Evolutionary conservation across 2,797 vertebrate species (phyloP).

Genomic region (Dryobates pubescens): DNA sequence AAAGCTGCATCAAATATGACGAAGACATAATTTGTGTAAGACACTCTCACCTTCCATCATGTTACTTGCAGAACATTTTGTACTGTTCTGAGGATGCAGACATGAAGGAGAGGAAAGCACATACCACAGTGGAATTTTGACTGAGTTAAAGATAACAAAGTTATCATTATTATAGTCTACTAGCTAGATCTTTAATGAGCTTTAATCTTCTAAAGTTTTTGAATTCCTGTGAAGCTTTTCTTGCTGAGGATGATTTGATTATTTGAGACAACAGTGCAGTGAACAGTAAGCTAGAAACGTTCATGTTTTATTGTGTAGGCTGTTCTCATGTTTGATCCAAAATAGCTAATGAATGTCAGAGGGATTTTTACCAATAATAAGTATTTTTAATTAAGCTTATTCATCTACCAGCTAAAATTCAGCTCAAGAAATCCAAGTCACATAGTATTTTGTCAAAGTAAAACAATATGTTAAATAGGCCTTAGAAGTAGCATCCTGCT

Average conservation of each 20-base stretch:
- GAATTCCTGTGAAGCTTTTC: not conserved
- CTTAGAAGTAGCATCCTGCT: not conserved
- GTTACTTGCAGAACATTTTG: not conserved
- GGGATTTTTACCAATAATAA: not conserved
- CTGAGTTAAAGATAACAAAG: not conserved
- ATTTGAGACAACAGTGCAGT: not conserved
- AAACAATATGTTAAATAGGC: not conserved
- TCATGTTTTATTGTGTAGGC: not conserved
- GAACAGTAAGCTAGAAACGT: not conserved
- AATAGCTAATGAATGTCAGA: not conserved
- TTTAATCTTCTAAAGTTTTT: not conserved
- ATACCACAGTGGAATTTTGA: not conserved
- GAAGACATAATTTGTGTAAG: not conserved
- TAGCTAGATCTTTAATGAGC: not conserved
- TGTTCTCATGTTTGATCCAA: not conserved
- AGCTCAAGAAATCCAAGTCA: not conserved
- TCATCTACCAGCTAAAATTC: not conserved
- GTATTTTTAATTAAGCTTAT: not conserved
- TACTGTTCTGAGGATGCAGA: not conserved
- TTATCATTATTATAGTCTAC: not conserved
- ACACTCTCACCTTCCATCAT: not conserved
- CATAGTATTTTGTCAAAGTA: not conserved
- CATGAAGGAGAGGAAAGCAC: not conserved
- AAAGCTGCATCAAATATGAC: not conserved
- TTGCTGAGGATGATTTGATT: not conserved